phyloP scores from a whole-genome alignment of 2,888 invertebrate species.

The Capitulum mitella region DNA sequence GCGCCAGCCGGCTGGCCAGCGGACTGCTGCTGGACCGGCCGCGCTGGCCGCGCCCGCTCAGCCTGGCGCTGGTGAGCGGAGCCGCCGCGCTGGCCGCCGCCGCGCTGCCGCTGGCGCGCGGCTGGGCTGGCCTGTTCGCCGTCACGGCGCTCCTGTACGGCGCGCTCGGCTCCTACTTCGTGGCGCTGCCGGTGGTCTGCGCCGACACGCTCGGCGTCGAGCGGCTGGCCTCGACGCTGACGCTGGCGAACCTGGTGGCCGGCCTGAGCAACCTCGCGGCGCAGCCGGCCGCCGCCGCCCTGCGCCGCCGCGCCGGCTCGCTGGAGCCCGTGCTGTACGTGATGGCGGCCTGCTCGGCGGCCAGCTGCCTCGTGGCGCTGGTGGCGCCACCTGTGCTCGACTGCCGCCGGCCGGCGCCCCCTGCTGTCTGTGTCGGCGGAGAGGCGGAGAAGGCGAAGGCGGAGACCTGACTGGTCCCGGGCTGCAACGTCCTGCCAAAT shows the following conservation, averaged over 20 bases:
- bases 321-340: neutral
- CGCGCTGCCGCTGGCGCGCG: neutral
- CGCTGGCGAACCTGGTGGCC: slow-evolving; percentile 3
- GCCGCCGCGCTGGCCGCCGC: neutral
- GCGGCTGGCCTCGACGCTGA: neutral
- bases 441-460: too few species aligned
- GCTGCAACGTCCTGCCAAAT: too few species aligned
- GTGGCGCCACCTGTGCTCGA: neutral
- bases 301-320: neutral
- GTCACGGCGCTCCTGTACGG: neutral
- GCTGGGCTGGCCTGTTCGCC: neutral
- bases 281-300: neutral
- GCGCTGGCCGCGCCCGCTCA: neutral
- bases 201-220: neutral
- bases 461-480: too few species aligned
- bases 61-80: neutral
- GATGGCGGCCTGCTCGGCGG: neutral
- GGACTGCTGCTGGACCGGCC: slow-evolving; percentile 1
- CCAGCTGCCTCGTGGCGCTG: neutral
- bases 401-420: neutral
- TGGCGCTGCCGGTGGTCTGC: slow-evolving; percentile 5
- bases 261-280: neutral
- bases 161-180: neutral
- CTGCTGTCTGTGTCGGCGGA: too few species aligned
- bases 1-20: neutral